These are phyloP conservation scores for Amazona finschi DNA, from an alignment of 2,797 vertebrate species.

Conservation along the genomic window DNA sequence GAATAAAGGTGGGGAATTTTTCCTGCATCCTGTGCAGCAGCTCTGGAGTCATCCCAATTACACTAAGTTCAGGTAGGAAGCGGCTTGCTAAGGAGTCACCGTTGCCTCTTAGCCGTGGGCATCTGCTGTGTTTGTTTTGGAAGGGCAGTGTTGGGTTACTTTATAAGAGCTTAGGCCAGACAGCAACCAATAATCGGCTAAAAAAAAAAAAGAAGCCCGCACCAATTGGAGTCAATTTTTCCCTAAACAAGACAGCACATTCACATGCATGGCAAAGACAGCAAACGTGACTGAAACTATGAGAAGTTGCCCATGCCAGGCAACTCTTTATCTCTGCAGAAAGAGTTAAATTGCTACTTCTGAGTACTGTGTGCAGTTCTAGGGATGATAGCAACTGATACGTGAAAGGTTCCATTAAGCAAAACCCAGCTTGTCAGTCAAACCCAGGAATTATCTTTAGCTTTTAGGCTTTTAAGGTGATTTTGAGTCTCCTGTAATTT, in stretches of 20 bases:
- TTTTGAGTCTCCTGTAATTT: not conserved
- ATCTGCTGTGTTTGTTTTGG: not conserved
- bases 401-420: not conserved
- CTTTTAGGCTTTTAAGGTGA: not conserved
- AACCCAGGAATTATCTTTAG: not conserved
- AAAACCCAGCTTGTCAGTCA: not conserved
- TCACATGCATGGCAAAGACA: not conserved
- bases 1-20: not conserved
- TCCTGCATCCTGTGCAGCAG: constrained; percentile 15
- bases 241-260: not conserved
- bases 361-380: not conserved
- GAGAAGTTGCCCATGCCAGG: not conserved
- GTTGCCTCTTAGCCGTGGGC: not conserved
- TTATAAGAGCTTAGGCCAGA: constrained; percentile 9
- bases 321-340: not conserved
- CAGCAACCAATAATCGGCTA: not conserved
- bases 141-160: not conserved
- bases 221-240: not conserved
- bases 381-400: not conserved
- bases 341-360: not conserved
- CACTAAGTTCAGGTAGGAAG: not conserved
- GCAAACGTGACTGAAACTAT: rapidly evolving
- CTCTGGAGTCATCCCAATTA: not conserved
- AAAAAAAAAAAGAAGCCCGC: not conserved
- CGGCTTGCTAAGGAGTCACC: not conserved